A percentile compares a stretch with the other conserved stretches of the same genome.
Conservation (phyloP, 2,113 vertebrate genomes). For the Etheostoma cragini region DNA sequence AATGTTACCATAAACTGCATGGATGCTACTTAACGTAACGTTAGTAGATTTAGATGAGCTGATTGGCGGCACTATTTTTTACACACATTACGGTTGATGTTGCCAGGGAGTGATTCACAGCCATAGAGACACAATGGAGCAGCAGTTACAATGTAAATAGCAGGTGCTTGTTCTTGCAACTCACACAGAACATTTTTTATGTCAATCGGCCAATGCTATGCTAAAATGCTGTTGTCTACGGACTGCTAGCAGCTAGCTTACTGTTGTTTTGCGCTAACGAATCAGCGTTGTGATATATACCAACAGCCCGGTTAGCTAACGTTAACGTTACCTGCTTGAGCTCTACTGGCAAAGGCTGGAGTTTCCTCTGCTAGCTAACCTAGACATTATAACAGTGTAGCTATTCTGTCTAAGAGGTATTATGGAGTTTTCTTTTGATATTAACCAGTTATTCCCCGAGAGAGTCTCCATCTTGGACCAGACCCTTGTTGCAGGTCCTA, state of each 20-base stretch:
- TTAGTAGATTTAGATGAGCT: accelerated
- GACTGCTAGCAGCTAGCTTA: constrained; percentile 1
- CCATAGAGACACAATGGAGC: constrained; percentile 58
- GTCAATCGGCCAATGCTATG: neutral
- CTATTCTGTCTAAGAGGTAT: constrained; percentile 15
- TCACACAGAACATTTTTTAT: neutral
- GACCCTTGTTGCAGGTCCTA: constrained; percentile 67
- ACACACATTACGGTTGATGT: constrained; percentile 36
- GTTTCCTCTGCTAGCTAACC: neutral
- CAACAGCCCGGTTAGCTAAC: neutral
- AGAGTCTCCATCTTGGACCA: constrained; percentile 82
- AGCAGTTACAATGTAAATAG: constrained; percentile 23
- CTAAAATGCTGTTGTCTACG: neutral
- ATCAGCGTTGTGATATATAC: neutral
- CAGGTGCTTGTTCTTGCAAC: neutral
- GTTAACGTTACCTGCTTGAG: constrained; percentile 5
- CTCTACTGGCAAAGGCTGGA: neutral
- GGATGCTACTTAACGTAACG: neutral
- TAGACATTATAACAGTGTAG: neutral
- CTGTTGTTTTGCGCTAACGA: neutral
- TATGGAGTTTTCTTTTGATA: constrained; percentile 84
- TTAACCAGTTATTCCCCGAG: constrained; percentile 80
- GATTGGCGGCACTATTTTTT: neutral
- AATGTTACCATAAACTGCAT: too few relatives aligned
- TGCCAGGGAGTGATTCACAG: constrained; percentile 42